phyloP scores from a whole-genome alignment of 2,113 vertebrate genomes.

The Oenanthe oenanthe region DNA sequence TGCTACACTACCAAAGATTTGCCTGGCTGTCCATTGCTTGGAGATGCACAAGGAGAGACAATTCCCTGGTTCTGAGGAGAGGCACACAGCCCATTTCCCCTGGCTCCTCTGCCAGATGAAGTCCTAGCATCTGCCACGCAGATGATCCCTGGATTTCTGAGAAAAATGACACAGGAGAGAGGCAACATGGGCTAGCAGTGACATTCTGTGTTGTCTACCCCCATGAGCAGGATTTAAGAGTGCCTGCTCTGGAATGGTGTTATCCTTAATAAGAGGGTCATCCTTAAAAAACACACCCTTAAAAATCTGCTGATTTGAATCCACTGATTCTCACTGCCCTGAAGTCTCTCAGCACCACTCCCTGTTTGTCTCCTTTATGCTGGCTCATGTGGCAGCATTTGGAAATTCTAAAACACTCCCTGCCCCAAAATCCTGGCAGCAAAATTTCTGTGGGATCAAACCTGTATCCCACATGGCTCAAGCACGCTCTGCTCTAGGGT shows the following conservation, averaged over 20 bases:
- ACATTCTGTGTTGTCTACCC: background rate
- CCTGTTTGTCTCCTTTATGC: background rate
- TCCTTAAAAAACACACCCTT: background rate
- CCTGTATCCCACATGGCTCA: background rate
- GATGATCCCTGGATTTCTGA: background rate
- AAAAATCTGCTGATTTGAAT: background rate
- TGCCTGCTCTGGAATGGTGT: background rate
- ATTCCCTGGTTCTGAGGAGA: background rate
- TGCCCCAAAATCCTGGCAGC: background rate
- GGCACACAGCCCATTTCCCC: background rate
- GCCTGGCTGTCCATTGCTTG: background rate
- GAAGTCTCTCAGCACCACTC: background rate
- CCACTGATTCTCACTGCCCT: background rate
- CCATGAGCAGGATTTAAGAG: background rate
- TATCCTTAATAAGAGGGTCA: background rate
- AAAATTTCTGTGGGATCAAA: background rate
- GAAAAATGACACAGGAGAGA: background rate
- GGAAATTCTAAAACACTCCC: background rate
- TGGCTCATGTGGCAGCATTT: background rate
- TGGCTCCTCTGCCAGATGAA: background rate
- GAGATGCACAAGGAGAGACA: background rate
- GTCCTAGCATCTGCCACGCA: background rate
- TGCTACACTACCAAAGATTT: background rate
- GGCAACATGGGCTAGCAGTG: background rate
- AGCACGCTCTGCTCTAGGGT: background rate